Evolutionary conservation across 2,888 invertebrate genomes (phyloP).

Genomic region (Odiellus spinosus): DNA sequence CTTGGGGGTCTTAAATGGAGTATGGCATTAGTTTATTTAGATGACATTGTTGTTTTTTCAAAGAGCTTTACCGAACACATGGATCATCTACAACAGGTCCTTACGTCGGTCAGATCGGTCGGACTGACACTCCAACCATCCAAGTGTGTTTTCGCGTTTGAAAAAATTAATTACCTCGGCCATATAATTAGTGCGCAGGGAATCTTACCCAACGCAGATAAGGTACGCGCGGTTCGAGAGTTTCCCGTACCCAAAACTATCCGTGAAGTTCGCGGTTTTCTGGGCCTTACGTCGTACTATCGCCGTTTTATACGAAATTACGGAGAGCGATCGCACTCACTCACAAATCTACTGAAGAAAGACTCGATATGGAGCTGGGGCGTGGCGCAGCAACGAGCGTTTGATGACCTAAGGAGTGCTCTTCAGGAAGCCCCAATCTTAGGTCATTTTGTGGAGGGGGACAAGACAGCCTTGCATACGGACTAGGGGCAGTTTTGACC

Average conservation of each 20-base stretch:
- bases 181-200: slow-evolving; percentile 7
- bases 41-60: slow-evolving; percentile 19
- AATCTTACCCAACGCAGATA: slow-evolving; percentile 1
- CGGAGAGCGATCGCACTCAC: slow-evolving; percentile 4
- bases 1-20: slow-evolving; percentile 16
- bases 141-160: slow-evolving; percentile 17
- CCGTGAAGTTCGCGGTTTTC: not conserved
- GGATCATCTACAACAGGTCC: slow-evolving; percentile 8
- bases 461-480: too few species aligned
- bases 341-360: slow-evolving; percentile 4
- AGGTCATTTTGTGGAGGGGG: slow-evolving; percentile 13
- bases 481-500: too few species aligned
- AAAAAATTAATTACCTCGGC: slow-evolving; percentile 10
- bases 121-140: slow-evolving; percentile 17
- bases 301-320: slow-evolving; percentile 5
- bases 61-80: slow-evolving; percentile 17
- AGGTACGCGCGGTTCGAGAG: not conserved
- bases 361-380: slow-evolving; percentile 8
- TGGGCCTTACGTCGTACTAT: slow-evolving; percentile 2
- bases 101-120: slow-evolving; percentile 13
- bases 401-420: slow-evolving; percentile 6
- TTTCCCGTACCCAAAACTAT: slow-evolving; percentile 12
- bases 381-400: not conserved
- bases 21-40: slow-evolving; percentile 18
- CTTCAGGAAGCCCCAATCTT: slow-evolving; percentile 16